A percentile compares a stretch with the other conserved stretches of the same genome.
Conservation (phyloP, 1,140 invertebrate genomes). For the Rhyacophila brunnea region DNA sequence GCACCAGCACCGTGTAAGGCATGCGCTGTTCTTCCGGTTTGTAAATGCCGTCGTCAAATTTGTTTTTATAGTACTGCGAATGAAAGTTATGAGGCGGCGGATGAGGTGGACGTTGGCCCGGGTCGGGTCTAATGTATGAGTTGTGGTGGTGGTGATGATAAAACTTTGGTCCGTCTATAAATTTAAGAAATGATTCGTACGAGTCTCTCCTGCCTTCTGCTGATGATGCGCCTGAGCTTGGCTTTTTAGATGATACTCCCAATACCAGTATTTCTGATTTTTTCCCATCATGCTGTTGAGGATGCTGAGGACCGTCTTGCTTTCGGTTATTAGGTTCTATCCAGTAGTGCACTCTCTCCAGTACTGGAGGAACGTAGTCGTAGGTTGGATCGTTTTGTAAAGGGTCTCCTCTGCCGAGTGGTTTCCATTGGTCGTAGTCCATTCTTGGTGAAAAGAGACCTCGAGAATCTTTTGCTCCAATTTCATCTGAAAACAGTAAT, state of each 20-base stretch:
- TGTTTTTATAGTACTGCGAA: slow-evolving; percentile 40
- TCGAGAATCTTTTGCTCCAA: slow-evolving; percentile 36
- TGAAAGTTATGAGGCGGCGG: slow-evolving; percentile 37
- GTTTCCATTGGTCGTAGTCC: slow-evolving; percentile 76
- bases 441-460: slow-evolving; percentile 64
- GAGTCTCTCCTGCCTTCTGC: slow-evolving; percentile 42
- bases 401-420: slow-evolving; percentile 71
- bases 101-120: slow-evolving; percentile 39
- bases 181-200: slow-evolving; percentile 53
- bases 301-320: slow-evolving; percentile 45
- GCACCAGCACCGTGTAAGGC: slow-evolving; percentile 66
- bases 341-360: slow-evolving; percentile 77
- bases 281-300: slow-evolving; percentile 44
- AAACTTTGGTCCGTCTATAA: slow-evolving; percentile 53
- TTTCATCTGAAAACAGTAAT: slow-evolving; percentile 28
- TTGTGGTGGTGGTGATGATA: slow-evolving; percentile 32
- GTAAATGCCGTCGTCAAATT: slow-evolving; percentile 51
- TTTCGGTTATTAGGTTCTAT: slow-evolving; percentile 54
- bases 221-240: slow-evolving; percentile 48
- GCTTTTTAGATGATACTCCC: slow-evolving; percentile 65
- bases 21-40: slow-evolving; percentile 48
- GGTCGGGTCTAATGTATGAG: slow-evolving; percentile 35
- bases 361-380: slow-evolving; percentile 74
- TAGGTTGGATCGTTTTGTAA: slow-evolving; percentile 78
- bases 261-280: slow-evolving; percentile 67